Evolutionary conservation across 2,797 vertebrate species (phyloP), one percentile per base, ranked within the genome.

Genomic region (Nasua narica): DNA sequence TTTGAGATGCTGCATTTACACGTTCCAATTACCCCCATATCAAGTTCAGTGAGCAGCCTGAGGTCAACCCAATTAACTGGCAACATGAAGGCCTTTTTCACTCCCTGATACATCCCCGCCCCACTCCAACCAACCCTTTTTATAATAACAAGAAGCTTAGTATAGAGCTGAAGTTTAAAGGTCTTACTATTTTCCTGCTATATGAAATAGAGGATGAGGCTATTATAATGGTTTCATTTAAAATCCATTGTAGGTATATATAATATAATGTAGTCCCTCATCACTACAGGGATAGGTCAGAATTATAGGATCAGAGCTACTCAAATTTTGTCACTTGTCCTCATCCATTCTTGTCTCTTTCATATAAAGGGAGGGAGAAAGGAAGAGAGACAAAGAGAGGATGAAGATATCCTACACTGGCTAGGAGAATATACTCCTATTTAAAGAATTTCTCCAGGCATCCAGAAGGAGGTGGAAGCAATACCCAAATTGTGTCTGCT

Each of bases 1-100:
- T 94, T 86, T 67, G 67, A 87, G 82, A 37, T 74, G n/a, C 70
- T 90, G n/a, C 35, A 25, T 95, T 79, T 91, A 81, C n/a, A 76
- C 67, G 32, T 56, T 94, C 46, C 60, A 86, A 25, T 92, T 96
- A 94, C 46, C 46, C 27, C 50, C 56, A 76, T 83, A 79, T 46
- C 50, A 89, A 92, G 69, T 79, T 92, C 81, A 65, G 48, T 65
- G 92, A 93, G 32, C 21, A 62, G 60, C n/a, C 16, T 29, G 84
- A 76, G 67, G 29, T 91, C 77, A 86, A 77, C 50, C 60, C 72
- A 87, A 54, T 70, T 86, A 95, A 69, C 83, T 0, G 13, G 62
- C 35, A 92, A n/a, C 76, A 15, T 0, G 58, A 94, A 91, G 54
- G 48, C 48, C 37, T 94, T 46, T 78, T 87, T 77, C 15, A 35